A percentile compares a stretch with the other conserved stretches of the same genome.
Conservation (phyloP, 53 echinoderm and acorn worm species). For the Holothuria leucospilota region DNA sequence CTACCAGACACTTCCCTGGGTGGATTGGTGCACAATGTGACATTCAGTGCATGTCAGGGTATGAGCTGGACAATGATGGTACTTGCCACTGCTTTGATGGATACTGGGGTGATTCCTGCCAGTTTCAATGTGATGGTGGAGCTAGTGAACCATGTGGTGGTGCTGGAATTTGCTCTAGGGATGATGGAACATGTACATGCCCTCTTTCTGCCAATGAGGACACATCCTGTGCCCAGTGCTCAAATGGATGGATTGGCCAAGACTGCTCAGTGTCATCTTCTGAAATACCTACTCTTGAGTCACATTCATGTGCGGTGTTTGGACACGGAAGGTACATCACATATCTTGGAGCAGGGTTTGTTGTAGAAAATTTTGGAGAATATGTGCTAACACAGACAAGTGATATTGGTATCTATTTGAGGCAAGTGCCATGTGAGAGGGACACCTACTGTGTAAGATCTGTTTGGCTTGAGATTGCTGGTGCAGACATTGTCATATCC, state of each 20-base stretch:
- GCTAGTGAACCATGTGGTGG: slow-evolving; percentile 70
- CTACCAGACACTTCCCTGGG: slow-evolving; percentile 69
- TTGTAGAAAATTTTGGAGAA: slow-evolving; percentile 76
- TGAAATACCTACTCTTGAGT: slow-evolving; percentile 28
- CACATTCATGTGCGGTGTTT: slow-evolving; percentile 72
- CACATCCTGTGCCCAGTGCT: slow-evolving; percentile 68
- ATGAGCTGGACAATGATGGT: slow-evolving; percentile 24
- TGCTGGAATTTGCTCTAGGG: slow-evolving; percentile 66
- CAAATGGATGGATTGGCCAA: slow-evolving; percentile 70
- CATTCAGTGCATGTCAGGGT: slow-evolving; percentile 72
- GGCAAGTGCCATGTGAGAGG: slow-evolving; percentile 78
- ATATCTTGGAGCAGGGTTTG: slow-evolving; percentile 78
- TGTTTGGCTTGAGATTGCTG: slow-evolving; percentile 68
- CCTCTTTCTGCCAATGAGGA: slow-evolving; percentile 57
- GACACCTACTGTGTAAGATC: slow-evolving; percentile 68
- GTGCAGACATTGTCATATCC: slow-evolving; percentile 45
- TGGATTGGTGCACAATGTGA: slow-evolving; percentile 81
- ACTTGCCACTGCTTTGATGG: slow-evolving; percentile 75
- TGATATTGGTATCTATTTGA: slow-evolving; percentile 61
- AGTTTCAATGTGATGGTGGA: slow-evolving; percentile 75
- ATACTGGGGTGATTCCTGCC: slow-evolving; percentile 75
- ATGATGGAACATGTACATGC: slow-evolving; percentile 71
- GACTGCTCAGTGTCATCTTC: slow-evolving; percentile 69
- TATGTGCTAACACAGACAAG: slow-evolving; percentile 59
- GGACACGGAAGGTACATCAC: slow-evolving; percentile 78